These are phyloP conservation scores for Silurus meridionalis DNA, from an alignment of 2,113 vertebrate species.

Conservation along the genomic window DNA sequence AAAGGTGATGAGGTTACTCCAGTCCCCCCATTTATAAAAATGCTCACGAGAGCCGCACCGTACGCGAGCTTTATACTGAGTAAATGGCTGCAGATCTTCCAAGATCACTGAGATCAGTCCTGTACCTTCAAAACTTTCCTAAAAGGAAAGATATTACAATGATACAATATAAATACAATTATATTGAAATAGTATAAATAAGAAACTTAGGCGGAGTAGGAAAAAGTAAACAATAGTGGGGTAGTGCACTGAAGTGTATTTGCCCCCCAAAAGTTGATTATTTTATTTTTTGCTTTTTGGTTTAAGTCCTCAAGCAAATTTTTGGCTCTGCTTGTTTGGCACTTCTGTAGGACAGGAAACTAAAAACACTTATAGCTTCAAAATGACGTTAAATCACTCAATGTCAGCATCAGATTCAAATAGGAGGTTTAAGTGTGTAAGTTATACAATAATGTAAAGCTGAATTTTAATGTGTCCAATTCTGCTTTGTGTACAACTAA, in stretches of 20 bases:
- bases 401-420: not conserved
- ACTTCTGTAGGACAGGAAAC: not conserved
- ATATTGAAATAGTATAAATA: not conserved
- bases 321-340: not conserved
- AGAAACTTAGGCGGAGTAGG: not conserved
- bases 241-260: not conserved
- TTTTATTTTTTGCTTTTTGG: not conserved
- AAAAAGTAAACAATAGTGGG: not conserved
- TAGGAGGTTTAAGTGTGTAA: not conserved
- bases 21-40: conserved; percentile 68
- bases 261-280: not conserved
- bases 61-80: conserved; percentile 39
- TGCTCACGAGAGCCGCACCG: conserved; percentile 56
- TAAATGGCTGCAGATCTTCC: conserved; percentile 32
- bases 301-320: not conserved
- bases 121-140: conserved; percentile 29
- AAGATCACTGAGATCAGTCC: conserved; percentile 5
- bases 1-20: conserved; percentile 53
- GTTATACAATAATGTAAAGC: not conserved
- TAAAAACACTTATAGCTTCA: not conserved
- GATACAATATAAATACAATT: not conserved
- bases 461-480: too few relatives aligned
- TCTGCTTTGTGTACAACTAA: too few relatives aligned
- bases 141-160: not conserved
- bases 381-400: not conserved